Evolutionary conservation across 2,797 vertebrate genomes (phyloP).

Genomic region (Melanotaenia nigrans): DNA sequence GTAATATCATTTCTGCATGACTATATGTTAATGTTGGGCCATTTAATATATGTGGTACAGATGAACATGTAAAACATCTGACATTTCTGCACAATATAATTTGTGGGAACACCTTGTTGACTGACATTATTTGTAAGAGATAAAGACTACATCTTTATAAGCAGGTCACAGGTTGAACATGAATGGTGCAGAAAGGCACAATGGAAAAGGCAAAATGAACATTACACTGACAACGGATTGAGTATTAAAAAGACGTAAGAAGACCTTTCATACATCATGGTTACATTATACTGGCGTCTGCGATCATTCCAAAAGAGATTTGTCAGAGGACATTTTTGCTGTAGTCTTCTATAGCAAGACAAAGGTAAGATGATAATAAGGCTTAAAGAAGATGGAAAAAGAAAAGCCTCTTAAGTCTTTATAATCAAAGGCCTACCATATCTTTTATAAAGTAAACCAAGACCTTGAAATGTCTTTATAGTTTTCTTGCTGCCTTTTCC

Average conservation of each 20-base stretch:
- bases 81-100: not conserved
- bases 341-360: slow-evolving; percentile 14
- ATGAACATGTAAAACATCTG: not conserved
- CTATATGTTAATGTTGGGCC: no score
- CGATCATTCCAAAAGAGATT: slow-evolving; percentile 36
- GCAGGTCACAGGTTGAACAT: slow-evolving; percentile 5
- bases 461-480: slow-evolving; percentile 59
- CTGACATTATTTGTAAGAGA: not conserved
- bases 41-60: not conserved
- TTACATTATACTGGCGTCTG: slow-evolving; percentile 26
- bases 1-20: no score
- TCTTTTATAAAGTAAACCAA: slow-evolving; percentile 48
- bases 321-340: slow-evolving; percentile 34
- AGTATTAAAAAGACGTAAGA: slow-evolving; percentile 9
- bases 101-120: not conserved
- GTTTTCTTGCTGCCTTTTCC: slow-evolving; percentile 31
- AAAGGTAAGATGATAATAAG: slow-evolving; percentile 35
- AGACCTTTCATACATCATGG: slow-evolving; percentile 6
- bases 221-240: slow-evolving; percentile 2
- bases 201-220: slow-evolving; percentile 2
- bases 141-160: slow-evolving; percentile 2
- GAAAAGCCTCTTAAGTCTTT: slow-evolving; percentile 22
- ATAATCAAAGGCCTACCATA: slow-evolving; percentile 22
- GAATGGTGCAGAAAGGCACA: slow-evolving; percentile 13
- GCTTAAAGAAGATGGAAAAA: slow-evolving; percentile 41